Percentiles rank a stretch among this genome's conserved stretches.
phyloP scores from a whole-genome alignment of 2,888 invertebrate species.

The Nomada flava region DNA sequence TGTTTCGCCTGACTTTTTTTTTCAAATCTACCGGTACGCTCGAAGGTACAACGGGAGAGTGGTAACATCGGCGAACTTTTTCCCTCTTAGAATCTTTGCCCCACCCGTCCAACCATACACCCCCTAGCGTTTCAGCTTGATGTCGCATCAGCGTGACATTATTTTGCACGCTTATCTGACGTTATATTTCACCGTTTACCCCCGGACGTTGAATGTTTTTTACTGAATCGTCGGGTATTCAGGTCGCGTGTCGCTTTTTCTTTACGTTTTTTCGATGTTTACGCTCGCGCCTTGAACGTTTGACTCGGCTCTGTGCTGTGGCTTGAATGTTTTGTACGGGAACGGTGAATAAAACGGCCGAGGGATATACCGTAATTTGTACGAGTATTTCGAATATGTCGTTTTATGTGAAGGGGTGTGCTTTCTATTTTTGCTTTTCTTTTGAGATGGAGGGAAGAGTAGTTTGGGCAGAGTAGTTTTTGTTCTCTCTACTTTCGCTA shows the following conservation, averaged over 20 bases:
- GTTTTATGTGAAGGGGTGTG: no score
- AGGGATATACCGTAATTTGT: neutral
- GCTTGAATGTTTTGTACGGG: no score
- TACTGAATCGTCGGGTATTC: slow-evolving; percentile 35
- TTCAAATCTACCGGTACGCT: slow-evolving; percentile 28
- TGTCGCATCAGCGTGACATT: slow-evolving; percentile 54
- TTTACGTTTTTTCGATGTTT: neutral
- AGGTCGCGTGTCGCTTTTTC: slow-evolving; percentile 29
- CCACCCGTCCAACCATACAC: neutral
- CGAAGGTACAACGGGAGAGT: neutral
- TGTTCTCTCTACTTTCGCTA: no score
- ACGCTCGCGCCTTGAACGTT: neutral
- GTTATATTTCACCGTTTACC: slow-evolving; percentile 50
- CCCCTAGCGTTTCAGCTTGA: slow-evolving; percentile 10
- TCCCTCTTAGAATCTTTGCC: slow-evolving; percentile 30
- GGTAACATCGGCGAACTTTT: slow-evolving; percentile 24
- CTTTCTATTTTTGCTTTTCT: no score
- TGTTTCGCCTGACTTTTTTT: slow-evolving; percentile 16
- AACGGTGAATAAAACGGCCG: no score
- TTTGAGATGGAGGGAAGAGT: neutral
- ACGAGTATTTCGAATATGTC: no score
- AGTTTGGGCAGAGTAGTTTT: no score
- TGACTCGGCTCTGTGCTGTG: neutral
- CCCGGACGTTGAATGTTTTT: slow-evolving; percentile 38
- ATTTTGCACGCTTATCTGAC: slow-evolving; percentile 48